Percentiles rank a stretch among this genome's conserved stretches.
Conservation (phyloP, 2,888 invertebrate species). For the Eupithecia pulchellata region DNA sequence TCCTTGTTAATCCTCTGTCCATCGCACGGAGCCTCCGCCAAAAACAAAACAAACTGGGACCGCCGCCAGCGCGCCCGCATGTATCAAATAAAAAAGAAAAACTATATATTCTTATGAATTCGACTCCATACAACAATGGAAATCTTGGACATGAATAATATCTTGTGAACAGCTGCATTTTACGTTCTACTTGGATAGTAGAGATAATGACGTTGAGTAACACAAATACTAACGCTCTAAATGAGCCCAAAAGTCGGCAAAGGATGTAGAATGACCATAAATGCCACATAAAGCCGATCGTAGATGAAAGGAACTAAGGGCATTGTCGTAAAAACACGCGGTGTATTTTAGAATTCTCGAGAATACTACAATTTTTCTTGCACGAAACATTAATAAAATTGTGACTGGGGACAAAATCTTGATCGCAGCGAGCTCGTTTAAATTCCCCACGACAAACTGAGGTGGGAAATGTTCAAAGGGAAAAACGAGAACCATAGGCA, state of each 20-base stretch:
- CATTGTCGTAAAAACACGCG: constrained; percentile 43
- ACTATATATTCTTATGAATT: constrained; percentile 49
- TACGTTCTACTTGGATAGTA: constrained; percentile 25
- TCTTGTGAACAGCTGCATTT: constrained; percentile 40
- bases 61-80: constrained; percentile 37
- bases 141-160: constrained; percentile 40
- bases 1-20: constrained; percentile 78
- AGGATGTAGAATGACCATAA: constrained; percentile 40
- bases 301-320: constrained; percentile 49
- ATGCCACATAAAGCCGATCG: constrained; percentile 50
- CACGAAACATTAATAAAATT: constrained; percentile 59
- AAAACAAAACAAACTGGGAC: constrained; percentile 64
- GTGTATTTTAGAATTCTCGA: constrained; percentile 58
- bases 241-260: constrained; percentile 22
- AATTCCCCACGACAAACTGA: constrained; percentile 70
- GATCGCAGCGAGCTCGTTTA: constrained; percentile 73
- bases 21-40: constrained; percentile 68
- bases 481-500: constrained; percentile 62
- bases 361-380: constrained; percentile 61
- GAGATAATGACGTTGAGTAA: constrained; percentile 24
- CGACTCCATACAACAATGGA: constrained; percentile 60
- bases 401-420: constrained; percentile 58
- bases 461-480: constrained; percentile 73
- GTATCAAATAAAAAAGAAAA: constrained; percentile 60
- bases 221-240: constrained; percentile 19